Conservation (phyloP, 2,797 vertebrate genomes). For the Rhinichthys osculus region DNA sequence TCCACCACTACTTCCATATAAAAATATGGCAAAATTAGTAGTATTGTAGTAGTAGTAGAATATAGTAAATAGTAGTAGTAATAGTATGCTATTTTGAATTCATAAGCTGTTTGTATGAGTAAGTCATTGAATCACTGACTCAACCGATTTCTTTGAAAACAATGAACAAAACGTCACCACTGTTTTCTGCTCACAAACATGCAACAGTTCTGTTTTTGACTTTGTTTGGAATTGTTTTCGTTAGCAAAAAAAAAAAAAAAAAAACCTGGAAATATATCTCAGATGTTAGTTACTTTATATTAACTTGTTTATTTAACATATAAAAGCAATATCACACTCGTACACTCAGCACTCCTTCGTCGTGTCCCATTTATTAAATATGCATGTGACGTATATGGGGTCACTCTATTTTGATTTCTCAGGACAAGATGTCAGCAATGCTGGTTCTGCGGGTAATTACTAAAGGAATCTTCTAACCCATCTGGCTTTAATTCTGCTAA, state of each 20-base stretch:
- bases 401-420: conserved; percentile 38
- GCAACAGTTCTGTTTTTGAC: not conserved
- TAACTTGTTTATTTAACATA: not conserved
- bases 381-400: conserved; percentile 34
- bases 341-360: not conserved
- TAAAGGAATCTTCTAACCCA: conserved; percentile 54
- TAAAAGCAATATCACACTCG: not conserved
- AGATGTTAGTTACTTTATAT: not conserved
- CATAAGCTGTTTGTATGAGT: not conserved
- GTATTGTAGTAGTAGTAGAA: not conserved
- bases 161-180: not conserved
- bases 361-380: not conserved
- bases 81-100: not conserved
- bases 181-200: not conserved
- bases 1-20: too few relatives aligned
- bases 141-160: not conserved
- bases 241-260: not conserved
- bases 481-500: conserved; percentile 62
- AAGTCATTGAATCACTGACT: not conserved
- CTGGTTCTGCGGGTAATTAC: conserved; percentile 56
- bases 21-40: not conserved
- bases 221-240: not conserved
- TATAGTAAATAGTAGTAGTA: not conserved
- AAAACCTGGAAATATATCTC: not conserved
- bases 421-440: conserved; percentile 56